Evolutionary conservation across 2,888 invertebrate genomes (phyloP).

Genomic region (Orthosia incerta): DNA sequence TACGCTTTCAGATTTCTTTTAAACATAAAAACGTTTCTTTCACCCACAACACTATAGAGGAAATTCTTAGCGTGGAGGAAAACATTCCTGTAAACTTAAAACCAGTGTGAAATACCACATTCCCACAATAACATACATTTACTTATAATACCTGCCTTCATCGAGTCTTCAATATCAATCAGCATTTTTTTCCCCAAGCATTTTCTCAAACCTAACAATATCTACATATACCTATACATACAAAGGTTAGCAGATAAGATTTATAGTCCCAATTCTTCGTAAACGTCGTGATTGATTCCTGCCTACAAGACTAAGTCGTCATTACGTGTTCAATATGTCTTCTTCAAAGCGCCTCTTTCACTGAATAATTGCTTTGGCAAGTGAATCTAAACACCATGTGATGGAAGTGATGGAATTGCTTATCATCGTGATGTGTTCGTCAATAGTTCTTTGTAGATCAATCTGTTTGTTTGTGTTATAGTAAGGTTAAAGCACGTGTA

Average conservation of each 20-base stretch:
- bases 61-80: background rate
- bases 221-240: background rate
- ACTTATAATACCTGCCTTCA: background rate
- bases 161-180: background rate
- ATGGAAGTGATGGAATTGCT: constrained; percentile 20
- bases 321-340: constrained; percentile 49
- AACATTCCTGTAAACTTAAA: background rate
- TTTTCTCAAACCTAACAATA: background rate
- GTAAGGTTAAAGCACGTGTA: background rate
- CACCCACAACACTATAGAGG: background rate
- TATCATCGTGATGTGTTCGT: background rate
- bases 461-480: constrained; percentile 14
- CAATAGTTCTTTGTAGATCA: constrained; percentile 6
- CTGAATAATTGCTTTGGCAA: constrained; percentile 49
- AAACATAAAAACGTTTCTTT: too few relatives aligned
- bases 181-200: constrained; percentile 8
- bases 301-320: constrained; percentile 33
- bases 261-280: constrained; percentile 39
- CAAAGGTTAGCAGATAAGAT: constrained; percentile 29
- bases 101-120: background rate
- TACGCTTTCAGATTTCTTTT: too few relatives aligned
- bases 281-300: constrained; percentile 49
- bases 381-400: constrained; percentile 34
- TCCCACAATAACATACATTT: background rate
- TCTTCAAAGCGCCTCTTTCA: constrained; percentile 30